Conservation (phyloP, 2,113 vertebrate genomes). For the Archilochus colubris region DNA sequence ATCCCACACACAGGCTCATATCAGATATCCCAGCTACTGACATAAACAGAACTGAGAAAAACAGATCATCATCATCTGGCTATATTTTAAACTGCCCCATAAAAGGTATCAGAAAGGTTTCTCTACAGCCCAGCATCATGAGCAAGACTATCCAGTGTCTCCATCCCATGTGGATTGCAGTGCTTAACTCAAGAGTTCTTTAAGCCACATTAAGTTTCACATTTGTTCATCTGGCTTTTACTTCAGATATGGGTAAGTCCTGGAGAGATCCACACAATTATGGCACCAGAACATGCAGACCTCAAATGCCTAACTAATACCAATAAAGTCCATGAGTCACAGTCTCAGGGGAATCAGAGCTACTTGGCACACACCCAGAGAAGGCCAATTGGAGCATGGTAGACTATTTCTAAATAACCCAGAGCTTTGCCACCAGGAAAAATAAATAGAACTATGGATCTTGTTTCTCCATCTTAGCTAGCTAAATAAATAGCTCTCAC, state of each 20-base stretch:
- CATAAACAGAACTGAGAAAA: conserved; percentile 12
- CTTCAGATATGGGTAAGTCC: background rate
- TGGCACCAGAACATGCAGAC: conserved; percentile 22
- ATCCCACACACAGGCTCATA: background rate
- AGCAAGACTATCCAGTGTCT: background rate
- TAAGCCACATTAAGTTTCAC: background rate
- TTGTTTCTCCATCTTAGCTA: conserved; percentile 61
- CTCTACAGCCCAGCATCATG: background rate
- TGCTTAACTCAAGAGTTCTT: background rate
- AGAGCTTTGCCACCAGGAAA: conserved; percentile 47
- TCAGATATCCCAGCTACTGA: conserved; percentile 9
- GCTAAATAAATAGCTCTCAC: conserved; percentile 65
- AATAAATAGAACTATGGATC: conserved; percentile 73
- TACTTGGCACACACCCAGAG: conserved; percentile 8
- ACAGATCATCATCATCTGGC: background rate
- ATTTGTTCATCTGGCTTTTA: background rate
- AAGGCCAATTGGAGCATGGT: conserved; percentile 46
- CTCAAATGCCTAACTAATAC: background rate
- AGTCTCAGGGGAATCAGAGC: conserved; percentile 40
- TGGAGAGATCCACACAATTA: background rate
- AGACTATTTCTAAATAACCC: conserved; percentile 67
- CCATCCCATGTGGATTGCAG: background rate
- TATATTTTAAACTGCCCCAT: conserved; percentile 1
- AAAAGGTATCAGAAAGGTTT: background rate
- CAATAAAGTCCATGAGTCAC: conserved; percentile 38